A percentile compares a stretch with the other conserved stretches of the same genome.
These are phyloP conservation scores for Orientallactaga sibirica DNA, from an alignment of 2,797 vertebrate genomes.

Conservation along the genomic window DNA sequence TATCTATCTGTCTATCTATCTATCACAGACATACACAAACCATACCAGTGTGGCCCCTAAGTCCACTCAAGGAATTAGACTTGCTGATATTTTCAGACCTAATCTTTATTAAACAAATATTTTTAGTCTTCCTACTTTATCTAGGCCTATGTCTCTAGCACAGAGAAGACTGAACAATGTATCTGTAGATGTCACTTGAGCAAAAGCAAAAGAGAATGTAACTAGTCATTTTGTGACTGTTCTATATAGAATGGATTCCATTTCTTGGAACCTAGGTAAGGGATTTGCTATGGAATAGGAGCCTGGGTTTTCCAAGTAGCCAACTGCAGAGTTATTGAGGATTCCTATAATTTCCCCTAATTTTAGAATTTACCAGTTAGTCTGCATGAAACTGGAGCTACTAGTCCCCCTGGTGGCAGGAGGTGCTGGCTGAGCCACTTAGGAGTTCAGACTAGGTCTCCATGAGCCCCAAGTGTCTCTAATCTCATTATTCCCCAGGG, in stretches of 20 bases:
- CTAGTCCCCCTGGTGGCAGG: neutral
- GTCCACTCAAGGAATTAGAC: too few species aligned
- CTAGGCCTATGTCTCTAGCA: too few species aligned
- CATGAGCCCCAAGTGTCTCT: accelerated
- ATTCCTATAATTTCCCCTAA: neutral
- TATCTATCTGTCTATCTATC: too few species aligned
- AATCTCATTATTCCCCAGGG: neutral
- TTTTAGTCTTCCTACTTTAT: too few species aligned
- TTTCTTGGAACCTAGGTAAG: constrained; percentile 5
- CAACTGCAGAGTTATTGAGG: neutral
- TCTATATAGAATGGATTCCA: neutral
- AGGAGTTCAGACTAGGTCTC: neutral
- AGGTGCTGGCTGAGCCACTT: accelerated
- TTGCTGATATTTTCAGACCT: too few species aligned
- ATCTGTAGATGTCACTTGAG: too few species aligned
- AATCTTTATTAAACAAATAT: too few species aligned
- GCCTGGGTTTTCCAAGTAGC: neutral
- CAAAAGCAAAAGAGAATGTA: neutral
- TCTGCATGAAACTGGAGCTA: neutral
- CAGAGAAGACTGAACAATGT: too few species aligned
- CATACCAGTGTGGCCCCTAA: too few species aligned
- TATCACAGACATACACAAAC: too few species aligned
- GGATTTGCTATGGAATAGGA: constrained; percentile 6
- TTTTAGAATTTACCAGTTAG: neutral
- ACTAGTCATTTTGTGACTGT: neutral